Evolutionary conservation across 2,797 vertebrate species (phyloP).

Genomic region (Eospalax fontanierii): DNA sequence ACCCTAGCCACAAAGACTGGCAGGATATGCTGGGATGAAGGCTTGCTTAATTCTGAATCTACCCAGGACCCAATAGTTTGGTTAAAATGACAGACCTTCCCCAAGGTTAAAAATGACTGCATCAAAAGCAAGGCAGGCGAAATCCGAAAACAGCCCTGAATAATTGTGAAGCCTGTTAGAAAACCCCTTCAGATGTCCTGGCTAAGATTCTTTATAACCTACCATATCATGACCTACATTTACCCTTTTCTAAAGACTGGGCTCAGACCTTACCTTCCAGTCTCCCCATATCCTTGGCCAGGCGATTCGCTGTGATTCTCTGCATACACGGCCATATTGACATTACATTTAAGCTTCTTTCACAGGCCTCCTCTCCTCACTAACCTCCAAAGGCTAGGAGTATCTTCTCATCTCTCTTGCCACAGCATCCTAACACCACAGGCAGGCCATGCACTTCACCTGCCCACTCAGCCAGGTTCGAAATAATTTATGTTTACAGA

Average conservation of each 20-base stretch:
- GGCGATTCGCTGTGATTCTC: neutral
- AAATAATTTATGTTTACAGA: neutral
- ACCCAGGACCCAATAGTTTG: neutral
- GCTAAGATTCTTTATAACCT: neutral
- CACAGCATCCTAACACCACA: neutral
- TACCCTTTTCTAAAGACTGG: neutral
- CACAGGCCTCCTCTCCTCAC: neutral
- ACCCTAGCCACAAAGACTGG: neutral
- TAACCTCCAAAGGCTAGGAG: neutral
- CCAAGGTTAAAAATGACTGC: neutral
- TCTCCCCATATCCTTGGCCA: neutral
- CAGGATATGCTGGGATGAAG: neutral
- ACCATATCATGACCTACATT: neutral
- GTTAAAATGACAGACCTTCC: neutral
- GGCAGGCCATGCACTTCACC: neutral
- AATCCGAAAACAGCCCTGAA: neutral
- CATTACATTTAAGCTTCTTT: neutral
- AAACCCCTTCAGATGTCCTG: neutral
- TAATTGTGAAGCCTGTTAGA: neutral
- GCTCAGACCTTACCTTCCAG: neutral
- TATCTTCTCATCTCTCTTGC: neutral
- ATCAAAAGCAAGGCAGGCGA: neutral
- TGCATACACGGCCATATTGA: no score
- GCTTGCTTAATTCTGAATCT: neutral
- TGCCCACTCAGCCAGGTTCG: neutral